Base-by-base conservation (phyloP, 2,113 vertebrate species). In the Hyla sarda region DNA sequence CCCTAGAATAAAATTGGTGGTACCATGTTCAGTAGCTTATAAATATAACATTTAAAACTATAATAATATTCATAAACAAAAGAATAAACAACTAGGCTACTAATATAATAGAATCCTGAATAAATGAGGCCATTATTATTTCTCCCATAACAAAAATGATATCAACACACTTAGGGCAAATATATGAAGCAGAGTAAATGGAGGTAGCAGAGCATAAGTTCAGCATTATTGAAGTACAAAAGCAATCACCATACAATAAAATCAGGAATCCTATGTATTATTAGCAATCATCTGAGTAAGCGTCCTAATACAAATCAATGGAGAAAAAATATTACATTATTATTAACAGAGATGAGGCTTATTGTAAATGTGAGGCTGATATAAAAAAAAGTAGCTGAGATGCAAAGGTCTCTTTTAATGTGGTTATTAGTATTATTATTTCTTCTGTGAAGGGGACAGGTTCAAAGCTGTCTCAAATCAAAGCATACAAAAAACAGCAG, bases 381-480 rank as follows among this genome's bases (percentile, higher is more conserved):
- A 1, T 54, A 5, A 52, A 25, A 11, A 50, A 34, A 83, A 23
- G 56, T 37, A 41, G 21, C 23, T 83, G 11, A 73, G 37, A 41
- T 45, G 16, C 48, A 41, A 83, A 60, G 48, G 11, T n/a, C 50
- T 41, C 28, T 75, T 60, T 25, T 60, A 60, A 75, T 25, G 19
- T 19, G 32, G 23, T 9, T 21, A 45, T 58, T 37, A n/a, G n/a
- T n/a, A 73, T 83, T 37, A 73, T 83, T 83, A 73, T 83, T 72
- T 73, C 67, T 56, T 73, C 50, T 16, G 1, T 54, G 23, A 32
- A 54, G 54, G 19, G 23, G 48, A 71, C n/a, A 83, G 37, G 52
- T 74, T 83, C 69, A 83, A 83, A 83, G 69, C 14, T 12, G 12
- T 74, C 14, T 67, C 13, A 60, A 28, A 74, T 75, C 69, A 83